Base-by-base conservation (phyloP, 2,888 invertebrate genomes). In the Ophioninae sp. region DNA sequence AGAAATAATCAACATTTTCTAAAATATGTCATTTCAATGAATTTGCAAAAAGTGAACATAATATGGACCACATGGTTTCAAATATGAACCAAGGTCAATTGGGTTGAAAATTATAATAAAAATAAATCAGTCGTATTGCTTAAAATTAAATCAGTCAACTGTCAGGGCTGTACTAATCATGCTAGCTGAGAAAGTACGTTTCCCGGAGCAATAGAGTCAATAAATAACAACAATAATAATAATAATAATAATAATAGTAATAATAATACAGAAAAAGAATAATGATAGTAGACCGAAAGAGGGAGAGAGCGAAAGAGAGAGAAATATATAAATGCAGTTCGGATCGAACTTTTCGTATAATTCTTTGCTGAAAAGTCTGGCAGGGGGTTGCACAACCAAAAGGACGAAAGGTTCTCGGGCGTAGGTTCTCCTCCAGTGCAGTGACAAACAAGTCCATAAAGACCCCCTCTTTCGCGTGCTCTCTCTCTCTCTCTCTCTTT, bases 391-490 rank as follows among this genome's bases (percentile, higher is more conserved):
- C 10, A 58, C 23, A 61, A n/a, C n/a, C 51, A 39, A 65, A 63
- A 73, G 77, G 39, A 59, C 9, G 65, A 51, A 61, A 37, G 69
- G 30, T 41, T 37, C 63, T 64, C 61, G 75, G 37, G 68, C 67
- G 73, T 37, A 75, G 61, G 67, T 73, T 72, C 63, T 65, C 75
- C 68, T 72, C 30, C 73, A 72, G 44, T 79, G 79, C 73, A 87
- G 87, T 88, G 88, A 90, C 90, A 90, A 90, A 90, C 90, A 90
- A 90, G 90, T 87, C 90, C 89, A 90, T 90, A 90, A 90, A 90
- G 90, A 89, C 86, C 86, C 82, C 79, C 68, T 80, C 67, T 41
- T 30, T 30, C 30, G 30, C 44, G 44, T 22, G 22, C 74, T 64
- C 72, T 3, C 30, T 30, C 30, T 30, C 30, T 30, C 30, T 30